These are phyloP conservation scores for Saccostrea cuccullata DNA, from an alignment of 1,140 invertebrate species.

Conservation along the genomic window DNA sequence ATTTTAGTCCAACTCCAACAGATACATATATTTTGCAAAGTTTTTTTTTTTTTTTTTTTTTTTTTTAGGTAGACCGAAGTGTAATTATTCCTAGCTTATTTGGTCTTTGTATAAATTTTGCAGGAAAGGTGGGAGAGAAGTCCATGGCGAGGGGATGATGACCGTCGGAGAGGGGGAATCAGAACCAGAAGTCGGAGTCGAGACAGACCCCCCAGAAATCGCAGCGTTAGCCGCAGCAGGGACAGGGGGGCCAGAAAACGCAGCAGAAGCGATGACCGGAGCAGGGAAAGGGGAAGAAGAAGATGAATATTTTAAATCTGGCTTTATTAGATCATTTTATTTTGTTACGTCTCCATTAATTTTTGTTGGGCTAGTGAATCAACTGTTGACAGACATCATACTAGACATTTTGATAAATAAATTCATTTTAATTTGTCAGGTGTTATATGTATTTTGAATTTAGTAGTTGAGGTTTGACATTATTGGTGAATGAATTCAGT, in stretches of 20 bases:
- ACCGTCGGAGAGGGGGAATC: neutral
- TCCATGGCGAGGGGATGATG: conserved; percentile 5
- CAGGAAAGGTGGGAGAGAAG: conserved; percentile 21
- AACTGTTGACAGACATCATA: conserved; percentile 39
- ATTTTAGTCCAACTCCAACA: neutral
- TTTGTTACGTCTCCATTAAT: neutral
- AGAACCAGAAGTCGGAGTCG: conserved; percentile 8
- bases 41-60: no score
- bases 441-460: neutral
- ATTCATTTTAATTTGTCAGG: neutral
- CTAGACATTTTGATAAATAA: conserved; percentile 30
- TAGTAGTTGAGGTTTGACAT: no score
- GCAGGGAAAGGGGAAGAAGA: neutral
- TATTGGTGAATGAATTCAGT: no score
- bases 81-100: neutral
- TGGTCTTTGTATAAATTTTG: neutral
- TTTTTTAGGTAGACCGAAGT: neutral
- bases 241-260: neutral
- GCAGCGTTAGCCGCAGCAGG: conserved; percentile 13
- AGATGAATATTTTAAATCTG: neutral
- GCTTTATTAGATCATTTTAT: conserved; percentile 30
- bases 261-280: conserved; percentile 17
- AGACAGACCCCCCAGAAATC: conserved; percentile 21
- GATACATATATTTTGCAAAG: no score
- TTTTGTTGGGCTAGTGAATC: neutral